Evolutionary conservation across 2,797 vertebrate genomes (phyloP), one percentile per base, ranked within the genome.

Genomic region (Pagetopsis macropterus): DNA sequence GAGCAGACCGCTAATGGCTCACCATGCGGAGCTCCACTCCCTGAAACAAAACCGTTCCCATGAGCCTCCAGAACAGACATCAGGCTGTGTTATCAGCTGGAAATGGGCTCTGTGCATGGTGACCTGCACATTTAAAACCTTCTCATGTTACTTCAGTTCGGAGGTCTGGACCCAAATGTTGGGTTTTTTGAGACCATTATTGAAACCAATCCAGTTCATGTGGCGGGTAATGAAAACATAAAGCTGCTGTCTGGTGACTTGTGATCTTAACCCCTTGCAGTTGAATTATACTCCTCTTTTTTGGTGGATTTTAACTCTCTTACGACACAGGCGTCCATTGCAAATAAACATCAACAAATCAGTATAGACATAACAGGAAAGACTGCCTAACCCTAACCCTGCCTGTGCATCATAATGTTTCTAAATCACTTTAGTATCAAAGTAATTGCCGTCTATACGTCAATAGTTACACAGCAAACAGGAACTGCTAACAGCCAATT

Each of bases 1-100:
- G 63, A 57, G 57, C 57, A 5, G 40, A 76, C 52, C 48, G 2
- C 64, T 73, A 72, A 87, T 67, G 72, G 63, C 62, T 72, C 58
- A 0, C 41, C 45, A 37, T 70, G 78, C 65, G 78, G 5, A 41
- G 62, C 76, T 75, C 75, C 79, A 66, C 67, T 70, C 75, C 54
- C 70, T 54, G 51, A 81, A 71, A 57, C 65, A 68, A 57, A 78
- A 57, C 70, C 51, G 60, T 3, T 52, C 63, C 52, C 49, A 55
- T 5, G 6, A 27, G 45, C 48, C 46, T 55, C 59, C 66, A 17
- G 8, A 46, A 7, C 72, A 65, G 13, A 75, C 49, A 6, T 46
- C 52, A 45, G 31, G 2, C 61, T 19, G 50, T n/a, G 33, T 72
- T 52, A 71, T 66, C 58, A 16, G 69, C 2, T 57, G 64, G 64